phyloP scores from a whole-genome alignment of 2,888 invertebrate species.

The Carcina quercana region DNA sequence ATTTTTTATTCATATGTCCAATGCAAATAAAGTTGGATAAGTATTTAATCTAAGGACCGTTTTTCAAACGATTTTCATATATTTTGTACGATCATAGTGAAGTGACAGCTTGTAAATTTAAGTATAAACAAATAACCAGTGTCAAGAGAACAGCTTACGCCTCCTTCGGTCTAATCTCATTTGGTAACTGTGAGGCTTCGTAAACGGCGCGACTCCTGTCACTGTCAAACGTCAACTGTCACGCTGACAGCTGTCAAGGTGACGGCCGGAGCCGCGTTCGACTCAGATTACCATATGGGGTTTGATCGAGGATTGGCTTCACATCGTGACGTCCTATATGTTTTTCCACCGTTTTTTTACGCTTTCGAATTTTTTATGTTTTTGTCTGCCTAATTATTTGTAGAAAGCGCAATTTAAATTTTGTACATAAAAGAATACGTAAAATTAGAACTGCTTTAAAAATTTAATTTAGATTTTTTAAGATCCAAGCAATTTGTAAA shows the following conservation, averaged over 20 bases:
- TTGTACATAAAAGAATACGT: no score
- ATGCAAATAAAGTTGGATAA: no score
- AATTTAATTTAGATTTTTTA: no score
- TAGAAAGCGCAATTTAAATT: no score
- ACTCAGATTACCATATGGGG: slow-evolving; percentile 93
- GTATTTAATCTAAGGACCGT: no score
- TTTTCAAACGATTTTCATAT: no score
- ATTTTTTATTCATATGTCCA: no score
- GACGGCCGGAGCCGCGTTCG: slow-evolving; percentile 33
- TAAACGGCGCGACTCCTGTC: slow-evolving; percentile 38
- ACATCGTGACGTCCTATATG: slow-evolving; percentile 70
- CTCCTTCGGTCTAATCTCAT: slow-evolving; percentile 94
- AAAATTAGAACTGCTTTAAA: no score
- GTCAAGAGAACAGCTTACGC: slow-evolving; percentile 49
- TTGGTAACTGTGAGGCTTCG: slow-evolving; percentile 95
- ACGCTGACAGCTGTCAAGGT: slow-evolving; percentile 24
- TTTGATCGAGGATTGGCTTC: slow-evolving; percentile 77
- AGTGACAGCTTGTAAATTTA: no score
- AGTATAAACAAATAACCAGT: background rate
- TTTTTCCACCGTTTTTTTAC: slow-evolving; percentile 40
- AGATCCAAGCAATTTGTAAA: no score
- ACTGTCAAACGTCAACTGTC: slow-evolving; percentile 30
- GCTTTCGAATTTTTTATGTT: slow-evolving; percentile 26
- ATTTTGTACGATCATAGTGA: no score
- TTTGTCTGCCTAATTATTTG: no score